phyloP scores from a whole-genome alignment of 1,140 invertebrate species.

The Drosophila ananassae region DNA sequence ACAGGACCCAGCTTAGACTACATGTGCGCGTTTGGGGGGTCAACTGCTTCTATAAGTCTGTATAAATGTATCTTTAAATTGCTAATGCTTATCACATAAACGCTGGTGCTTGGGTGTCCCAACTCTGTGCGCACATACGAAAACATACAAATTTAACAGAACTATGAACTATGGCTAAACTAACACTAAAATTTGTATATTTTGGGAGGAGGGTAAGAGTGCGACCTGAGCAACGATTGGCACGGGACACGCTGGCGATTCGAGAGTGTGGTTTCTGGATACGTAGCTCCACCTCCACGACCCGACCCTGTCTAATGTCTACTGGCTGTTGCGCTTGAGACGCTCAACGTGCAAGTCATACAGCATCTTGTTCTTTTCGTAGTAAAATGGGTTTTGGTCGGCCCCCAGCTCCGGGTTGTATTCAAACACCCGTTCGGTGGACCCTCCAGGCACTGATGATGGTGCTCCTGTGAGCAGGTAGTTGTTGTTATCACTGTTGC shows the following conservation, averaged over 20 bases:
- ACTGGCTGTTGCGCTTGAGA: constrained; percentile 63
- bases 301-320: constrained; percentile 1
- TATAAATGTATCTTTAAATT: constrained; percentile 26
- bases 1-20: constrained; percentile 3
- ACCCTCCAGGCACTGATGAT: constrained; percentile 6
- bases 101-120: constrained; percentile 3
- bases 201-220: background rate
- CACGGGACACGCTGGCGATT: constrained; percentile 22
- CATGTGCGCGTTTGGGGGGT: constrained; percentile 19
- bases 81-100: constrained; percentile 40
- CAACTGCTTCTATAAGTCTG: background rate
- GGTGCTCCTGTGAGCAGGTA: constrained; percentile 19
- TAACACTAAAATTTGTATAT: constrained; percentile 11
- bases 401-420: constrained; percentile 76
- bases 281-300: background rate
- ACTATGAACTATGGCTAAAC: background rate
- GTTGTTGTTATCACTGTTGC: constrained; percentile 59
- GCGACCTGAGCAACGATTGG: constrained; percentile 24
- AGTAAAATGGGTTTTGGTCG: constrained; percentile 79
- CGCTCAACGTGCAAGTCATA: constrained; percentile 80
- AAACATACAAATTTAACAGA: background rate
- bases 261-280: background rate
- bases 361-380: constrained; percentile 79
- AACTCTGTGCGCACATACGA: constrained; percentile 7
- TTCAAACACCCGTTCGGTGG: constrained; percentile 32